Conservation (phyloP, 2,113 vertebrate species). For the Scomber japonicus region DNA sequence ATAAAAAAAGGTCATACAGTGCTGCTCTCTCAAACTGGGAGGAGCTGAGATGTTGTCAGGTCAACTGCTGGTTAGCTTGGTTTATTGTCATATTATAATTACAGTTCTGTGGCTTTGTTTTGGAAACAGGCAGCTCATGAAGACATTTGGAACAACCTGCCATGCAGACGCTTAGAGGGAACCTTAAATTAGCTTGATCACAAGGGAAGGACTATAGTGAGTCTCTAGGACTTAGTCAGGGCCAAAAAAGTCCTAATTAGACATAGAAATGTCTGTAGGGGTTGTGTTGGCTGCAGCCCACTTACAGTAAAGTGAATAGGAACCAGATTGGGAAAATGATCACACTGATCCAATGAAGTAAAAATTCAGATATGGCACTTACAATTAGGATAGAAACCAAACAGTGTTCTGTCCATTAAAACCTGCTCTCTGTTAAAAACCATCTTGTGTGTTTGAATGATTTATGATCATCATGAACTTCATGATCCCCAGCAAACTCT, state of each 20-base stretch:
- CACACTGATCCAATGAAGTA: conserved; percentile 36
- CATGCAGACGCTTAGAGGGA: conserved; percentile 46
- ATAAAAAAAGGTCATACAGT: neutral
- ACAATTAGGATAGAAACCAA: conserved; percentile 1
- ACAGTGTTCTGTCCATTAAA: neutral
- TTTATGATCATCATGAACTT: neutral
- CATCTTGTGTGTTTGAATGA: neutral
- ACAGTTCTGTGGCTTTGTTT: conserved; percentile 68
- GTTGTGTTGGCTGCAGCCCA: conserved; percentile 41
- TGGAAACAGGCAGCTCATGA: conserved; percentile 63
- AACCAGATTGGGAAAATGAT: conserved; percentile 54
- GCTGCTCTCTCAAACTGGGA: conserved; percentile 25
- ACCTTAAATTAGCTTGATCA: conserved; percentile 70
- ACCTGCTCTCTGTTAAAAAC: neutral
- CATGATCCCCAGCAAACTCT: neutral
- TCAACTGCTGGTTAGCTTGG: conserved; percentile 52
- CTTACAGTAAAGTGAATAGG: conserved; percentile 42
- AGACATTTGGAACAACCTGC: conserved; percentile 66
- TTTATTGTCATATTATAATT: conserved; percentile 71
- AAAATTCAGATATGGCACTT: conserved; percentile 27
- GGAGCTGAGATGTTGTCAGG: conserved; percentile 53
- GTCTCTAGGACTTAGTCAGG: conserved; percentile 22
- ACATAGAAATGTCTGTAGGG: conserved; percentile 51
- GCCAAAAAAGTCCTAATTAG: conserved; percentile 67
- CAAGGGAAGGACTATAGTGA: conserved; percentile 35